Percentiles rank a stretch among this genome's conserved stretches.
Evolutionary conservation across 2,797 vertebrate genomes (phyloP).

Genomic region (Botia almorhae): DNA sequence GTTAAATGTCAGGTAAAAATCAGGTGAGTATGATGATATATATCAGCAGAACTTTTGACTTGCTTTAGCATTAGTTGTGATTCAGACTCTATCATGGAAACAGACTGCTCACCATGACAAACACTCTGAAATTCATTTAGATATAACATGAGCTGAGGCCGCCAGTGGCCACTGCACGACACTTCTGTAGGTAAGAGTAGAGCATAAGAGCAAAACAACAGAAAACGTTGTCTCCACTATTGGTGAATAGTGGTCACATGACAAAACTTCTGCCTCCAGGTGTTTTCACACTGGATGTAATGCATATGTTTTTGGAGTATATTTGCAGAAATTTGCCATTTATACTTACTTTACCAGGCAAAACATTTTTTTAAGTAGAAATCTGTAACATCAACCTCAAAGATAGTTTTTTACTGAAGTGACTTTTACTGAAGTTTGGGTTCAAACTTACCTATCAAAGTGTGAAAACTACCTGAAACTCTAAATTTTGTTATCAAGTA

Average conservation of each 20-base stretch:
- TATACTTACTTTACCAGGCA: too few relatives aligned
- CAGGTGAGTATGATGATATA: constrained; percentile 2
- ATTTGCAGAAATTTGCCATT: too few relatives aligned
- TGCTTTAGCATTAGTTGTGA: constrained; percentile 27
- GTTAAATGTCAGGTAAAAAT: background rate
- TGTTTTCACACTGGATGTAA: constrained; percentile 9
- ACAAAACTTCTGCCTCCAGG: background rate
- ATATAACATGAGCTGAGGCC: constrained; percentile 67
- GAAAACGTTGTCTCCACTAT: constrained; percentile 62
- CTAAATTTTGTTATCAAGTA: constrained; percentile 40
- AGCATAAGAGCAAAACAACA: constrained; percentile 63
- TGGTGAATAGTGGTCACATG: constrained; percentile 30
- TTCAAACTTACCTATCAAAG: background rate
- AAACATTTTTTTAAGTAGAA: too few relatives aligned
- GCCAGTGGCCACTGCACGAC: constrained; percentile 57
- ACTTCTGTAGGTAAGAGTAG: constrained; percentile 73
- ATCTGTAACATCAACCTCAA: too few relatives aligned
- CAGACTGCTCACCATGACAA: constrained; percentile 71
- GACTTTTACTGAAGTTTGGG: too few relatives aligned
- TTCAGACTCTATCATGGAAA: constrained; percentile 73
- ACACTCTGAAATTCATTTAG: constrained; percentile 69
- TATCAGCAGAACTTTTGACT: background rate
- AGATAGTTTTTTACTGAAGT: too few relatives aligned
- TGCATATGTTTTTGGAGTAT: too few relatives aligned
- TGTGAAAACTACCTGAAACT: constrained; percentile 59